Base-by-base conservation (phyloP, 1,140 invertebrate genomes). In the Drosophila leontia region DNA sequence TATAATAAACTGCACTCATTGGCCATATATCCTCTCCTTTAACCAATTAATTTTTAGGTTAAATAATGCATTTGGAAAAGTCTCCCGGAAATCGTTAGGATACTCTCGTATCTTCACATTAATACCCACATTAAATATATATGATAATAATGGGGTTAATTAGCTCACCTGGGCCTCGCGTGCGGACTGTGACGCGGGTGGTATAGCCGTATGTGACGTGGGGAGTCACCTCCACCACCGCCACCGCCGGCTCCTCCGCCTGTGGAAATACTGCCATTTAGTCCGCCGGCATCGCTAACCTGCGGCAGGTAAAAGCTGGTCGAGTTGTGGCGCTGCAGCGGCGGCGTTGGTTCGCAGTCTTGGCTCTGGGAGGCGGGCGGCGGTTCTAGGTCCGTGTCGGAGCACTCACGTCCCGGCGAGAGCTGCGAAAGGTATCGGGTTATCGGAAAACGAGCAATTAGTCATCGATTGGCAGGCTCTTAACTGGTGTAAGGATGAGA, bases 331-430 rank as follows among this genome's bases (percentile, higher is more conserved):
- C 97, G 95, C 93, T 98, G 97, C 63, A 98, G 94, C 15, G 97
- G 97, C 32, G 97, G 97, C 72, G 97, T 98, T 34, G 98, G 97
- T 93, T 98, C 98, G 93, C 97, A 98, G 94, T 98, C 97, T 87
- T 98, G 96, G 41, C 97, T 97, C 93, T 98, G 97, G 37, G 97
- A 97, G 35, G 96, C 97, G 7, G 96, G 96, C 7, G 96, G 96
- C 13, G 94, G 93, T 83, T 97, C 96, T 95, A 97, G 95, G 82
- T 97, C 96, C 53, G 96, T 95, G 78, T 97, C 96, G 61, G 95
- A 96, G 80, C 94, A 96, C 91, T 95, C 96, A 88, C 94, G 94
- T 51, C 96, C 96, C 9, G 96, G 96, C n/a, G 96, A 97, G 75
- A 97, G 94, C 96, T 97, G 93, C 35, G 55, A 12, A 48, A 35